Percentiles rank a stretch among this genome's conserved stretches.
These are phyloP conservation scores for Endomychus coccineus DNA, from an alignment of 2,888 invertebrate species.

Conservation along the genomic window DNA sequence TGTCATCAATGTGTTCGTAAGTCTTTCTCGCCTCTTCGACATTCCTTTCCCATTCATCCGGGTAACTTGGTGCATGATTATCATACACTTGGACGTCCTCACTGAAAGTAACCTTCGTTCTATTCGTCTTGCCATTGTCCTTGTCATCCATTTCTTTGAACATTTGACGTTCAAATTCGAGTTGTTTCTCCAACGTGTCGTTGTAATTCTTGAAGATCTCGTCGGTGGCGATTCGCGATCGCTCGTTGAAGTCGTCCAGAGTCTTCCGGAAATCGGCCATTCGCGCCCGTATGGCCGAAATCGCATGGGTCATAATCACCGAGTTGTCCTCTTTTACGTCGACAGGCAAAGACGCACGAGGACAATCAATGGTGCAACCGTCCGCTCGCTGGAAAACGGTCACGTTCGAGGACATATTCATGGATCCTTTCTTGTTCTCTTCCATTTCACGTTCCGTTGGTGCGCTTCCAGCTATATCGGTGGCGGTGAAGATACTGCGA, in stretches of 20 bases:
- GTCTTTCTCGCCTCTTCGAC: slow-evolving; percentile 6
- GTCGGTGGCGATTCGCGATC: slow-evolving; percentile 23
- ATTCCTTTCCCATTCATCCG: slow-evolving; percentile 16
- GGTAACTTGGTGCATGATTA: too few species aligned
- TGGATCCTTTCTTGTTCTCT: too few species aligned
- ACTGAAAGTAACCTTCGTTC: too few species aligned
- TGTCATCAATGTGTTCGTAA: slow-evolving; percentile 12
- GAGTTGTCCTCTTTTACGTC: too few species aligned
- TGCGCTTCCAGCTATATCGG: too few species aligned
- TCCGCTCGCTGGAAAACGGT: too few species aligned
- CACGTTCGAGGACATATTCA: too few species aligned
- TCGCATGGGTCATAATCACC: slow-evolving; percentile 15
- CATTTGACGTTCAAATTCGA: slow-evolving; percentile 18
- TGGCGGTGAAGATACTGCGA: too few species aligned
- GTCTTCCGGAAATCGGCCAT: slow-evolving; percentile 23
- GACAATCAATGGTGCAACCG: too few species aligned
- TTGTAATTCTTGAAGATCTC: slow-evolving; percentile 32
- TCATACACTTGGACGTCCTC: too few species aligned
- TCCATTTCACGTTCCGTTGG: too few species aligned
- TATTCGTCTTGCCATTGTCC: slow-evolving; percentile 10
- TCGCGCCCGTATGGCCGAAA: slow-evolving; percentile 14
- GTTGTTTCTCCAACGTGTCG: slow-evolving; percentile 28
- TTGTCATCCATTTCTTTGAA: slow-evolving; percentile 17
- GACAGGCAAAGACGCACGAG: too few species aligned
- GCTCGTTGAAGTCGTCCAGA: slow-evolving; percentile 22